Evolutionary conservation across 2,113 vertebrate genomes (phyloP), one percentile per base, ranked within the genome.

Genomic region (Bothrops jararaca): DNA sequence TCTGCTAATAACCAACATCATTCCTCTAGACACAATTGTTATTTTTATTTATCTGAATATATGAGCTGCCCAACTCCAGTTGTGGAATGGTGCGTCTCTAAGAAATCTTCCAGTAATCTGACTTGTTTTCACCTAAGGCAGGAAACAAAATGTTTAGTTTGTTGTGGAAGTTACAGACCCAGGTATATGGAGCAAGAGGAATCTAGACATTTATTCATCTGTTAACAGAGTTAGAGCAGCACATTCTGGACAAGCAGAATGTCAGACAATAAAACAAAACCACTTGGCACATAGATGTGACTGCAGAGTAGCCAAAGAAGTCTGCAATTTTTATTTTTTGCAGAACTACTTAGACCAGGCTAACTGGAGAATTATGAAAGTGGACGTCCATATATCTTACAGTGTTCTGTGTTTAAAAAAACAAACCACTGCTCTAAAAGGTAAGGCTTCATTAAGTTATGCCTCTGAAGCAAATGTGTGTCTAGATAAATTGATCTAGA

Each of bases 61-160:
- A 92, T 93, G 93, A 94, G 94, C 90, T 95, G 50, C 89, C 90
- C 93, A 95, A 92, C 95, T 54, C 94, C 34, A 92, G 48, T 53
- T 60, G 60, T 88, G 93, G 93, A 95, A 95, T 90, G 39, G 80
- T 91, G 80, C 92, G 12, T 34, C 64, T 88, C 94, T 92, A 93
- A 88, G 0, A 69, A 93, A 95, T 91, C 92, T 95, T 95, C 89
- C 92, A 50, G 93, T 93, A 95, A 95, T 96, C 95, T 95, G 95
- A 96, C 96, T 95, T 95, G 95, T 92, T 13, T 69, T 93, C 93
- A 92, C 57, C 90, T 89, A 95, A 89, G 92, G 92, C 94, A 96
- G 93, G 92, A 93, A 96, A 90, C 86, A 92, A 95, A 96, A 91
- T 95, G 93, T 90, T 95, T 94, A 95, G 92, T 50, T 50, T 94